Base-by-base conservation (phyloP, 2,797 vertebrate species). In the Tokudaia muenninki region DNA sequence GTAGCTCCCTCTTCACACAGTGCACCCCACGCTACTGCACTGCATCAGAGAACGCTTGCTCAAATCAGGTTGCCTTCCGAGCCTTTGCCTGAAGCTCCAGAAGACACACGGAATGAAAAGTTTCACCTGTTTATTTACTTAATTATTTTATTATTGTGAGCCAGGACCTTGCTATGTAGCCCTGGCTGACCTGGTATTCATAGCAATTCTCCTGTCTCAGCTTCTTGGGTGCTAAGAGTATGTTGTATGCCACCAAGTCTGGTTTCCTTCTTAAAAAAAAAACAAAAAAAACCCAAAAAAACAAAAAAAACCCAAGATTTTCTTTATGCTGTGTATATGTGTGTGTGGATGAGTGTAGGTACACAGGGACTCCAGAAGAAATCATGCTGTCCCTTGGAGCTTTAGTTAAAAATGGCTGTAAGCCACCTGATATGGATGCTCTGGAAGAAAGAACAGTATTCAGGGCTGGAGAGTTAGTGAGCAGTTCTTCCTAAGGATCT, bases 21-120 rank as follows among this genome's bases (percentile, higher is more conserved):
- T 77, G 1, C 8, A 81, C 3, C 21, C 75, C 34, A 9, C 50
- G 22, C 41, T 57, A 78, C 67, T 57, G 24, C 87, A 41, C 78
- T 47, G 34, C 59, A 47, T 34, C 41, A 41, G 61, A 26, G 1
- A 19, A 37, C 11, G 74, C 10, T 59, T 86, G 84, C 24, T 81
- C 74, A 37, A 81, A 77, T 90, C 67, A 90, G 87, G 90, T 34
- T n/a, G 72, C 75, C 83, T 82, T 81, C 47, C 5, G 4, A 21
- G 57, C 10, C 41, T 74, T 4, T 4, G 44, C 37, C 0, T 1
- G 55, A n/a, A 59, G 59, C 72, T 19, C 74, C 59, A 34, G 87
- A 91, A 65, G 81, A 88, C 19, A 50, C 3, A 47, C 55, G 70
- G 91, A 29, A 12, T 95, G 34, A 96, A 96, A 94, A 86, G 12